Percentiles rank a stretch among this genome's conserved stretches.
These are phyloP conservation scores for Spea hammondii DNA, from an alignment of 2,797 vertebrate genomes.

Conservation along the genomic window DNA sequence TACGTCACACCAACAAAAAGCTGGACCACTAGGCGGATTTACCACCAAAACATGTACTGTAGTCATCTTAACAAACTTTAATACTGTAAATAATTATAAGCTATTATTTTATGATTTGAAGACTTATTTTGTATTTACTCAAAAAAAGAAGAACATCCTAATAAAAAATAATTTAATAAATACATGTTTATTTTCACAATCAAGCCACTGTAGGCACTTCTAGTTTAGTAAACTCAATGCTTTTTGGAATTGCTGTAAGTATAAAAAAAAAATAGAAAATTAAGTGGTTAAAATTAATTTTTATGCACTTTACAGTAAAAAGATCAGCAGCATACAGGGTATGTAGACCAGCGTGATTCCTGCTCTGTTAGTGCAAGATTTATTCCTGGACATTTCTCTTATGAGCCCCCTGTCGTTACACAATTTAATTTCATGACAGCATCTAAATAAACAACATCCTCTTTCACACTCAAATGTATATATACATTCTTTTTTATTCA, in stretches of 20 bases:
- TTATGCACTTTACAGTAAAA: constrained; percentile 20
- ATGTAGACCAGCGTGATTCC: constrained; percentile 37
- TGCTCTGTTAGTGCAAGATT: constrained; percentile 25
- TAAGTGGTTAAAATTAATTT: constrained; percentile 30
- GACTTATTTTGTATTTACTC: no score
- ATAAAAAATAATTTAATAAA: no score
- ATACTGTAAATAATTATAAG: no score
- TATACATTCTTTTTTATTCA: constrained; percentile 15
- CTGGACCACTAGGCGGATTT: no score
- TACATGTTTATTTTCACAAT: no score
- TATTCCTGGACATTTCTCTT: constrained; percentile 47
- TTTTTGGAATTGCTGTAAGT: not conserved
- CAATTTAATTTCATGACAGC: constrained; percentile 49
- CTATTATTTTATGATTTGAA: no score
- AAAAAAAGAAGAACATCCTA: no score
- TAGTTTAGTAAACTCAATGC: not conserved
- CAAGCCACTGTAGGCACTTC: no score
- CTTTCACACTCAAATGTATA: constrained; percentile 46
- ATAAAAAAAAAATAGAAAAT: constrained; percentile 24
- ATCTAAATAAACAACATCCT: constrained; percentile 37
- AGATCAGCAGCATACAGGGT: constrained; percentile 27
- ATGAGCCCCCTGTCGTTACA: constrained; percentile 33
- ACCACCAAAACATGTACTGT: no score
- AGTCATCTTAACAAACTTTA: no score
- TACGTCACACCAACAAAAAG: no score